Conservation (phyloP, 2,113 vertebrate species). For the Pelusios castaneus region DNA sequence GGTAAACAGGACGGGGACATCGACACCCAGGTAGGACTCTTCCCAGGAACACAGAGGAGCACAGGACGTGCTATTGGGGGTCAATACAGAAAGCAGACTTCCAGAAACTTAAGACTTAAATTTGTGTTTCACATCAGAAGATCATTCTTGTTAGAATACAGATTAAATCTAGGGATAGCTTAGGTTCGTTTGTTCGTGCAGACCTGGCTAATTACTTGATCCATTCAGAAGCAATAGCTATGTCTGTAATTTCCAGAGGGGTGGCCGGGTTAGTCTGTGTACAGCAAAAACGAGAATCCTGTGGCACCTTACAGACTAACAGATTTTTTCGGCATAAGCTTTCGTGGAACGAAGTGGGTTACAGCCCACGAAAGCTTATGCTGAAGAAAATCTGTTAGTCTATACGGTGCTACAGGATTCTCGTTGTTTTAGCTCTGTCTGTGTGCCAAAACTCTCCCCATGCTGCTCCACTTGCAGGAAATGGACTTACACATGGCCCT, state of each 20-base stretch:
- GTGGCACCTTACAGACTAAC: too few relatives aligned
- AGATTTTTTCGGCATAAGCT: too few relatives aligned
- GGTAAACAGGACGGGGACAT: fast-evolving
- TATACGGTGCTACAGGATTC: too few relatives aligned
- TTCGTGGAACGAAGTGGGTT: too few relatives aligned
- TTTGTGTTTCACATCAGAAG: neutral
- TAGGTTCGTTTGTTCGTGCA: neutral
- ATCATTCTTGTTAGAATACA: neutral
- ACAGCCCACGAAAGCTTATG: too few relatives aligned
- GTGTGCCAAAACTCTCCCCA: neutral
- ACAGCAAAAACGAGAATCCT: too few relatives aligned
- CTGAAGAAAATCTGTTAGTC: too few relatives aligned
- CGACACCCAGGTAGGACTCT: neutral
- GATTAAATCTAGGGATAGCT: neutral
- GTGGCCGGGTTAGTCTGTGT: too few relatives aligned
- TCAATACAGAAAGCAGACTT: neutral
- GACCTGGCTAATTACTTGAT: neutral
- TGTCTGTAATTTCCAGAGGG: too few relatives aligned
- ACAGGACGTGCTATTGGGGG: neutral
- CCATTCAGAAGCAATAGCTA: neutral
- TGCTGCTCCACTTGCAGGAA: neutral
- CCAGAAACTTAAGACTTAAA: neutral
- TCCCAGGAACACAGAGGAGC: neutral
- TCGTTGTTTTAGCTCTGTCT: too few relatives aligned
- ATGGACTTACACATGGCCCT: neutral